A percentile compares a stretch with the other conserved stretches of the same genome.
These are phyloP conservation scores for Sarcophaga carnaria DNA, from an alignment of 2,888 invertebrate genomes.

Conservation along the genomic window DNA sequence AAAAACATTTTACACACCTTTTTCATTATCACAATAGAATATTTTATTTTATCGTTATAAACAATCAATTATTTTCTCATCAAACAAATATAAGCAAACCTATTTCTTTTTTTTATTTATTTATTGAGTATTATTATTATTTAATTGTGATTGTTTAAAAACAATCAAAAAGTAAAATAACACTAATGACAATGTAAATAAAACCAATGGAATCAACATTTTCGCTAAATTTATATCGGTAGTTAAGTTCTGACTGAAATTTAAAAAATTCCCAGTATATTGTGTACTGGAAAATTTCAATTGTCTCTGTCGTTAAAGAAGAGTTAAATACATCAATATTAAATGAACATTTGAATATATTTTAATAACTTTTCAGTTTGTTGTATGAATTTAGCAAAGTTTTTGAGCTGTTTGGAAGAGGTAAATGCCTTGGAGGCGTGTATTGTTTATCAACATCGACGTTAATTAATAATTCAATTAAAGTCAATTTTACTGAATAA, in stretches of 20 bases:
- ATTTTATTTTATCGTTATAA: no score
- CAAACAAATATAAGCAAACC: background rate
- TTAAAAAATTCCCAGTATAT: background rate
- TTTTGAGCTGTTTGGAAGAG: background rate
- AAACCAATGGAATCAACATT: slow-evolving; percentile 73
- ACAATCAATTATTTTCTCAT: slow-evolving; percentile 12
- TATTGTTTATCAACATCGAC: slow-evolving; percentile 17
- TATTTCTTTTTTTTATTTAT: slow-evolving; percentile 54
- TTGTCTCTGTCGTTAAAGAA: background rate
- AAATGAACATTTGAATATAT: background rate
- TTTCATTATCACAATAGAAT: no score
- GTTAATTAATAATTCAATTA: slow-evolving; percentile 52
- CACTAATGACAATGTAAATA: slow-evolving; percentile 75
- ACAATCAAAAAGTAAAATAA: slow-evolving; percentile 76
- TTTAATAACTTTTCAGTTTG: slow-evolving; percentile 14
- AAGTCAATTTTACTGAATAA: slow-evolving; percentile 21
- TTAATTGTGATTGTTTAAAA: slow-evolving; percentile 72
- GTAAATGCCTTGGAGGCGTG: slow-evolving; percentile 10
- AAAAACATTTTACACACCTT: slow-evolving; percentile 3
- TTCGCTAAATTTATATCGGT: slow-evolving; percentile 25
- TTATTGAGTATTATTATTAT: slow-evolving; percentile 45
- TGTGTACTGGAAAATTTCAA: no score
- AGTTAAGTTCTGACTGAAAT: slow-evolving; percentile 27
- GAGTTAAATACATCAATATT: background rate
- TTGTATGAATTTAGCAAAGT: slow-evolving; percentile 4